These are phyloP conservation scores for Lasioglossum zephyrum DNA, from an alignment of 2,888 invertebrate species.

Conservation along the genomic window DNA sequence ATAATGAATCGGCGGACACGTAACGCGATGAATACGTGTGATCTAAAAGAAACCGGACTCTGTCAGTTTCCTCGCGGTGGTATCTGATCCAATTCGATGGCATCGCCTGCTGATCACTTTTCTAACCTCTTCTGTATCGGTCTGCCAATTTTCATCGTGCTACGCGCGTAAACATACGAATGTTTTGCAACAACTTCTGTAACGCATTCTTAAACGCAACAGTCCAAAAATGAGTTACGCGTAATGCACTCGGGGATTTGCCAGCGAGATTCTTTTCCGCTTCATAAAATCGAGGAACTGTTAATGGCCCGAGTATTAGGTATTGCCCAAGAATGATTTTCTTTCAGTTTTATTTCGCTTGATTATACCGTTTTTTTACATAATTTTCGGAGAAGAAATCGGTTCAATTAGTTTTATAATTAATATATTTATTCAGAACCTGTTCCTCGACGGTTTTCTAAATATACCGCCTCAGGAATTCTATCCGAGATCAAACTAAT, in stretches of 20 bases:
- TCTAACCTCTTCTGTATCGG: too few relatives aligned
- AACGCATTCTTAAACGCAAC: background rate
- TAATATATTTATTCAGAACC: background rate
- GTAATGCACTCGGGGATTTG: background rate
- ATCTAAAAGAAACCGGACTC: too few relatives aligned
- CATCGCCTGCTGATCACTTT: too few relatives aligned
- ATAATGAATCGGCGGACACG: background rate
- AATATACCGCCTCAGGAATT: background rate
- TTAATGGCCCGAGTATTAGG: background rate
- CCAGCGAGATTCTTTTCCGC: background rate
- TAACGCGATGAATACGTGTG: background rate
- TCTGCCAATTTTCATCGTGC: background rate
- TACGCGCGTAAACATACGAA: background rate
- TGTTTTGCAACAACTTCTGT: background rate
- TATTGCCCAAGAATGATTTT: background rate
- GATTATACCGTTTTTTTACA: background rate
- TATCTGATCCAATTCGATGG: too few relatives aligned
- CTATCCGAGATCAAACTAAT: background rate
- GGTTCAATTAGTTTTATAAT: background rate
- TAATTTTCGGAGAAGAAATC: background rate
- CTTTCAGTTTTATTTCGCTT: background rate
- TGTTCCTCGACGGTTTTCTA: background rate
- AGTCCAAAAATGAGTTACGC: background rate
- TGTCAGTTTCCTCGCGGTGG: too few relatives aligned
- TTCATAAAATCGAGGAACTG: constrained; percentile 4